A percentile compares a stretch with the other conserved stretches of the same genome.
Evolutionary conservation across 1,140 invertebrate species (phyloP).

Genomic region (Eriosoma lanigerum): DNA sequence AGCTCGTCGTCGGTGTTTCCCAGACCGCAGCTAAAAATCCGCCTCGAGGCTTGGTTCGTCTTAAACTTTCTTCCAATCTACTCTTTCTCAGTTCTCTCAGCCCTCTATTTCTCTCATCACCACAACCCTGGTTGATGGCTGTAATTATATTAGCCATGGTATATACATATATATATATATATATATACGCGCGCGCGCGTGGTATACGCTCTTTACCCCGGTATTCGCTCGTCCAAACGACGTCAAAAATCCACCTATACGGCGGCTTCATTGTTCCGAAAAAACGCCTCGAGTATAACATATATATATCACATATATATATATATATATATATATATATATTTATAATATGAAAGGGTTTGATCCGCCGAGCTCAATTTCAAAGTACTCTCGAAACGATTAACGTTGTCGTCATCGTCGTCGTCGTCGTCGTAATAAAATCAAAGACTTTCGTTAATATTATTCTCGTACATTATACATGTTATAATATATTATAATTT

Average conservation of each 20-base stretch:
- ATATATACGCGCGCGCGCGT: not conserved
- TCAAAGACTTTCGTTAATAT: not conserved
- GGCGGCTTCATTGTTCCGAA: not conserved
- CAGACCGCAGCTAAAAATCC: constrained; percentile 41
- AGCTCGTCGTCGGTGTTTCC: not conserved
- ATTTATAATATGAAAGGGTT: not conserved
- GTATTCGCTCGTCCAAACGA: no score
- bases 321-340: not conserved
- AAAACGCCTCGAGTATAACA: not conserved
- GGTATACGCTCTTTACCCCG: no score
- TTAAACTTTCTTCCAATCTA: constrained; percentile 33
- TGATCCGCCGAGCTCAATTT: not conserved
- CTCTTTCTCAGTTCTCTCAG: not conserved
- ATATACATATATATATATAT: not conserved
- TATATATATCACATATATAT: no score
- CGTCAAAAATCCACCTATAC: not conserved
- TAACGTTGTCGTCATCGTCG: not conserved
- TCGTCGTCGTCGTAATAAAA: not conserved
- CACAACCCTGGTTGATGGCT: constrained; percentile 38
- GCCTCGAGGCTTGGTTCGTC: constrained; percentile 22
- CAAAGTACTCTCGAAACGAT: constrained; percentile 32
- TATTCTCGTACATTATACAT: no score
- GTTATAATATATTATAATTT: no score
- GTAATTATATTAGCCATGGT: constrained; percentile 42
- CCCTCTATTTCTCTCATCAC: constrained; percentile 22